Evolutionary conservation across 2,797 vertebrate genomes (phyloP), one percentile per base, ranked within the genome.

Genomic region (Chanos chanos): DNA sequence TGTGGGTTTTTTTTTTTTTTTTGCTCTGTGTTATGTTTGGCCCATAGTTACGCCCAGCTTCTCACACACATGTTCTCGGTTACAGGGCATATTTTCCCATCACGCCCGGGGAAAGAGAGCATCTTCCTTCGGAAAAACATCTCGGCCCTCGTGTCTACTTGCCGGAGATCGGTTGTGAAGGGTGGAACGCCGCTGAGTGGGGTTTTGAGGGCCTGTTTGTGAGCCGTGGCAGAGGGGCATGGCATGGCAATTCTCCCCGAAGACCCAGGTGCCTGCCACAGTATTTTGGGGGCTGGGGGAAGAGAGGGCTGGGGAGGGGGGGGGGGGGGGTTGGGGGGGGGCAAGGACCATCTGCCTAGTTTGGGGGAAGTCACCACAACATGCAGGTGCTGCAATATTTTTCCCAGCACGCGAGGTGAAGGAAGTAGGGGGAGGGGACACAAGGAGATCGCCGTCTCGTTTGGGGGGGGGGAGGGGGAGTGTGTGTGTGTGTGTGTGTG

Each of bases 311-410:
- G 16, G 51, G 40, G n/a, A 34, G 28, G 22, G 56, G 48, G 70
- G 77, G 70, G 67, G 56, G 47, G 61, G 66, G 70, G 71, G 76
- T 28, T 60, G 76, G 37, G 52, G 64, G 44, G 33, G 49, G 22
- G 21, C 16, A 51, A 52, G 22, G 52, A 86, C 85, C 86, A 87
- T 87, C 86, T 89, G 86, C 76, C 70, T 57, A 70, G 64, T 77
- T 73, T 51, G 66, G 79, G 78, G 72, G 65, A 77, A 80, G 81
- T 80, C 78, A 72, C 70, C 58, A 70, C 71, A 77, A 85, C 81
- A 81, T 85, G 83, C 83, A 86, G 83, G 83, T 85, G 80, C 78
- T 74, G 72, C 79, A 80, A 74, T 85, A 79, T 82, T 81, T 76
- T 79, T 70, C 71, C 49, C 60, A 60, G 70, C 81, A 84, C 48